A percentile compares a stretch with the other conserved stretches of the same genome.
Conservation (phyloP, 2,888 invertebrate species). For the Dynastes grantii region DNA sequence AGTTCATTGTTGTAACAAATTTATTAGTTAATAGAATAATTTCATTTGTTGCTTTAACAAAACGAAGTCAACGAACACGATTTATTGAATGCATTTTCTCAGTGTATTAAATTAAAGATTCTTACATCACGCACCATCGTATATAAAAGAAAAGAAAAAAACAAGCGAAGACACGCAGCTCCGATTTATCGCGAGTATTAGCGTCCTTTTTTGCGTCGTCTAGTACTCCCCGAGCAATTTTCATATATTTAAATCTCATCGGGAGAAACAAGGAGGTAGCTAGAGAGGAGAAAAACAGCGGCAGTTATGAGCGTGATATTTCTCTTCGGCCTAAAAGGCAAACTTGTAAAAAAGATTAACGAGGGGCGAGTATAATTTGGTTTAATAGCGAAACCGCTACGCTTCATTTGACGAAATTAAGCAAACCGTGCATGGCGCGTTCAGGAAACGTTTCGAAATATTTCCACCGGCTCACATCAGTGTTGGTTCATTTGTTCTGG, state of each 20-base stretch:
- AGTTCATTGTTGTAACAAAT: no score
- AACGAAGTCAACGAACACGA: no score
- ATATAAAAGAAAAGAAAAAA: background rate
- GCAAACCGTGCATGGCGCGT: background rate
- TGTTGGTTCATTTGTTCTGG: background rate
- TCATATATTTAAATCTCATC: conserved; percentile 31
- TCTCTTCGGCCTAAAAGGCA: background rate
- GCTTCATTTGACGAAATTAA: conserved; percentile 25
- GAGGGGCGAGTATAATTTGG: conserved; percentile 16
- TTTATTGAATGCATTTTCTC: no score
- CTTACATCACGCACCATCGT: background rate
- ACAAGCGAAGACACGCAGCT: background rate
- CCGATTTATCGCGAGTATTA: conserved; percentile 36
- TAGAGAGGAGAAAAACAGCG: background rate
- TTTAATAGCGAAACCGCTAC: conserved; percentile 33
- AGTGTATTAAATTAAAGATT: conserved; percentile 15
- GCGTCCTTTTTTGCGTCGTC: conserved; percentile 4
- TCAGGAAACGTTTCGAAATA: conserved; percentile 5
- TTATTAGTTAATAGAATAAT: no score
- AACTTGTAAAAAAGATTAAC: conserved; percentile 39
- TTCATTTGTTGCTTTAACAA: no score
- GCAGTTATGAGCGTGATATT: background rate
- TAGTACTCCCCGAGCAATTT: conserved; percentile 12
- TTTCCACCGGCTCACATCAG: background rate
- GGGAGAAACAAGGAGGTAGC: conserved; percentile 4